A percentile compares a stretch with the other conserved stretches of the same genome.
These are phyloP conservation scores for Paracanthobrama guichenoti DNA, from an alignment of 2,113 vertebrate species.

Conservation along the genomic window DNA sequence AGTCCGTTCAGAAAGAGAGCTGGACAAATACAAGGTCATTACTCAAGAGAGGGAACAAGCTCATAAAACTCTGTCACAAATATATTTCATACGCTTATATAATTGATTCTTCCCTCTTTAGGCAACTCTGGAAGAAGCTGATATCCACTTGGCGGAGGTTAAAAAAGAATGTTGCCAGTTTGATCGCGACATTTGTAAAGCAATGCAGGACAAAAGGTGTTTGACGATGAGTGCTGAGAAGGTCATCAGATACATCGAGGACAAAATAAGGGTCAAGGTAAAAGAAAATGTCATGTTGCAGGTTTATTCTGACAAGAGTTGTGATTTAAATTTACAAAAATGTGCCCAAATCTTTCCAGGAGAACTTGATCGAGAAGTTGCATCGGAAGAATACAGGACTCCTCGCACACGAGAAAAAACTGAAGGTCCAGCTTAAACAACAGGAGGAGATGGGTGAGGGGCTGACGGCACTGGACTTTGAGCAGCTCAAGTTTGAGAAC, in stretches of 20 bases:
- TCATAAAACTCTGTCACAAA: neutral
- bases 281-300: neutral
- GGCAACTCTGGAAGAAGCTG: slow-evolving; percentile 77
- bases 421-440: slow-evolving; percentile 70
- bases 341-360: slow-evolving; percentile 61
- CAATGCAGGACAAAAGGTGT: slow-evolving; percentile 68
- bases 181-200: slow-evolving; percentile 72
- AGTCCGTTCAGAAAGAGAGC: slow-evolving; percentile 62
- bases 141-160: slow-evolving; percentile 68
- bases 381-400: slow-evolving; percentile 73
- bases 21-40: slow-evolving; percentile 72
- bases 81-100: neutral
- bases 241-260: slow-evolving; percentile 75
- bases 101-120: slow-evolving; percentile 47
- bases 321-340: neutral
- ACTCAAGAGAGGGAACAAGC: neutral
- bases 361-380: slow-evolving; percentile 75
- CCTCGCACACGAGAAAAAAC: slow-evolving; percentile 73
- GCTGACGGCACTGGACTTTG: slow-evolving; percentile 68
- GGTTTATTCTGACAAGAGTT: neutral
- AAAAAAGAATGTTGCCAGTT: slow-evolving; percentile 73
- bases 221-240: slow-evolving; percentile 70
- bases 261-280: slow-evolving; percentile 73
- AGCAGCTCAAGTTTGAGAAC: slow-evolving; percentile 78
- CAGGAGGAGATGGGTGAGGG: slow-evolving; percentile 75